Percentiles rank a stretch among this genome's conserved stretches.
Conservation (phyloP, 1,140 invertebrate species). For the Calliopsis andreniformis region DNA sequence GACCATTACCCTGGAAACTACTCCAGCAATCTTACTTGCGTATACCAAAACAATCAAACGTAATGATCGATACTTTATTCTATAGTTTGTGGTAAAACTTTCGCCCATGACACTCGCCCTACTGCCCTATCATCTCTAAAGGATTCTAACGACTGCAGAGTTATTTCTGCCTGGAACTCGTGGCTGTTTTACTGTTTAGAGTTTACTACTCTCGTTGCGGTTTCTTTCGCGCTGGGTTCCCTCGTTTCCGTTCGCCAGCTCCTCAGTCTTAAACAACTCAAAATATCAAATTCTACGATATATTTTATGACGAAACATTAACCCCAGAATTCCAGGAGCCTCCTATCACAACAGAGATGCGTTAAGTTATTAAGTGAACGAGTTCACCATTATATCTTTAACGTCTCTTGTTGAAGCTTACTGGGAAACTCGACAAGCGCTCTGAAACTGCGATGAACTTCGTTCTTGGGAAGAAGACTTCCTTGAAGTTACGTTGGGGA, state of each 20-base stretch:
- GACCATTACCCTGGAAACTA: too few species aligned
- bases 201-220: not conserved
- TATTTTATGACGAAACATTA: not conserved
- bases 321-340: not conserved
- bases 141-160: too few species aligned
- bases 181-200: not conserved
- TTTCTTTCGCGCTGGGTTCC: not conserved
- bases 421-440: not conserved
- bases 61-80: slow-evolving; percentile 2
- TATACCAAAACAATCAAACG: not conserved
- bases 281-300: not conserved
- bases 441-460: not conserved
- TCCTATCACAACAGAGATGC: not conserved
- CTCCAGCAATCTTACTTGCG: too few species aligned
- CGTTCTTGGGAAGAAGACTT: not conserved
- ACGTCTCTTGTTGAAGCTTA: not conserved
- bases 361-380: not conserved
- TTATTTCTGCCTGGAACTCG: not conserved
- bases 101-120: not conserved
- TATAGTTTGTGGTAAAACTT: not conserved
- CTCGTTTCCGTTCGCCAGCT: not conserved
- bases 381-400: not conserved
- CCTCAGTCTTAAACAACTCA: not conserved
- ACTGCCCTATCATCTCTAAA: not conserved
- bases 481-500: not conserved